A percentile compares a stretch with the other conserved stretches of the same genome.
phyloP scores from a whole-genome alignment of 1,140 invertebrate genomes.

The Bemisia tabaci region DNA sequence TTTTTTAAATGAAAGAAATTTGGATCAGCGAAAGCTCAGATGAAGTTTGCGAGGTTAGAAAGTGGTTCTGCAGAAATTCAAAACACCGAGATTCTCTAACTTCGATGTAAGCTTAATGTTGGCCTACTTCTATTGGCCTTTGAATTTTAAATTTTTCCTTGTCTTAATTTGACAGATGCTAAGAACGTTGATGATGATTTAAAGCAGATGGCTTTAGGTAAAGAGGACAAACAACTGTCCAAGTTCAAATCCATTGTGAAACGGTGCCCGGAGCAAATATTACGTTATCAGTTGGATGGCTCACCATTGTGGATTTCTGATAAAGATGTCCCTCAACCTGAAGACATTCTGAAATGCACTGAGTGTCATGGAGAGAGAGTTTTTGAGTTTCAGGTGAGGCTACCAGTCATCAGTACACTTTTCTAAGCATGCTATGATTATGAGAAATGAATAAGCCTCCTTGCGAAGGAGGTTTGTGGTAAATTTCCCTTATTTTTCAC shows the following conservation, averaged over 20 bases:
- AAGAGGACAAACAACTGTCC: conserved; percentile 57
- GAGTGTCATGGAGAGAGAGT: conserved; percentile 55
- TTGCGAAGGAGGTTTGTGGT: too few relatives aligned
- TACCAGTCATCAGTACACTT: too few relatives aligned
- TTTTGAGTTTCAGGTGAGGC: conserved; percentile 85
- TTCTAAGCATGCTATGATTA: too few relatives aligned
- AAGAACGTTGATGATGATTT: conserved; percentile 42
- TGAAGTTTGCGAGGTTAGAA: conserved; percentile 12
- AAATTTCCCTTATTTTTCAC: too few relatives aligned
- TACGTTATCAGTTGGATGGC: conserved; percentile 67
- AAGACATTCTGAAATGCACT: conserved; percentile 56
- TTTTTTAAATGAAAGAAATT: too few relatives aligned
- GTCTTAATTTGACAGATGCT: conserved; percentile 31
- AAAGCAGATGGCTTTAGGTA: conserved; percentile 37
- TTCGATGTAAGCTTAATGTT: too few relatives aligned
- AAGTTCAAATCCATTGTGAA: conserved; percentile 48
- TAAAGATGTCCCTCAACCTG: conserved; percentile 28
- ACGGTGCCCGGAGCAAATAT: conserved; percentile 55
- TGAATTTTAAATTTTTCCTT: too few relatives aligned
- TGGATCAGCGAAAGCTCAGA: conserved; percentile 8
- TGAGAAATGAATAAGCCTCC: too few relatives aligned
- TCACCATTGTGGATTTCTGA: conserved; percentile 65
- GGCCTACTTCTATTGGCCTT: too few relatives aligned
- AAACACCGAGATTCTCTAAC: too few relatives aligned
- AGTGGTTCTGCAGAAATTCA: conserved; percentile 9